Evolutionary conservation across 2,113 vertebrate genomes (phyloP), one percentile per base, ranked within the genome.

Genomic region (Cryptotis parvus): DNA sequence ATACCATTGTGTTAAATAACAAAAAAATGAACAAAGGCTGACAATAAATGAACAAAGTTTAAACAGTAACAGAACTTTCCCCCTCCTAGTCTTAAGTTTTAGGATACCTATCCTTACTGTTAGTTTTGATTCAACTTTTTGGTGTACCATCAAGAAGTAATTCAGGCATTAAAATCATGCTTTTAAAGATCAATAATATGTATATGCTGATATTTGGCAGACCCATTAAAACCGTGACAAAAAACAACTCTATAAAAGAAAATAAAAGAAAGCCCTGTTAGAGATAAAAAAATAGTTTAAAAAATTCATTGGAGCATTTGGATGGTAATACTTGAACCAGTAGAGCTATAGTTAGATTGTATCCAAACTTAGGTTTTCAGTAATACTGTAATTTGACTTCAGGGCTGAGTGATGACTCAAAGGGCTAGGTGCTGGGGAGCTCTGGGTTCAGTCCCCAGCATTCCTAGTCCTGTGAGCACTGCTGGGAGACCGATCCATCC

Each of bases 51-150:
- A 89, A 20, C 6, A 66, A 90, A 9, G 73, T 27, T 66, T 66
- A 89, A 78, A 49, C 45, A 7, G 5, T 41, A 77, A 73, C 29
- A 61, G 11, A n/a, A 35, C 29, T 20, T 63, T 55, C 75, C 45
- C 5, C 20, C 26, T 2, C 55, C 31, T 87, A 16, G 22, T 49
- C 39, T 83, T 43, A 87, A 92, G 24, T 89, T 89, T 91, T 79
- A 52, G 73, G 41, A 92, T 16, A 66, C 29, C 55, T 55, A 45
- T 2, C 7, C 26, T 94, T 87, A 35, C n/a, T 81, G 15, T 55
- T 86, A 7, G 77, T 94, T 95, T 45, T 49, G 43, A 35, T 49
- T 74, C 16, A 83, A 65, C 12, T 35, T 87, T 84, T 88, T 77
- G 26, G 55, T 58, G 91, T 33, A 63, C 37, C 75, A 52, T 84